Evolutionary conservation across 2,888 invertebrate species (phyloP), one percentile per base, ranked within the genome.

Genomic region (Acanthosoma haemorrhoidale): DNA sequence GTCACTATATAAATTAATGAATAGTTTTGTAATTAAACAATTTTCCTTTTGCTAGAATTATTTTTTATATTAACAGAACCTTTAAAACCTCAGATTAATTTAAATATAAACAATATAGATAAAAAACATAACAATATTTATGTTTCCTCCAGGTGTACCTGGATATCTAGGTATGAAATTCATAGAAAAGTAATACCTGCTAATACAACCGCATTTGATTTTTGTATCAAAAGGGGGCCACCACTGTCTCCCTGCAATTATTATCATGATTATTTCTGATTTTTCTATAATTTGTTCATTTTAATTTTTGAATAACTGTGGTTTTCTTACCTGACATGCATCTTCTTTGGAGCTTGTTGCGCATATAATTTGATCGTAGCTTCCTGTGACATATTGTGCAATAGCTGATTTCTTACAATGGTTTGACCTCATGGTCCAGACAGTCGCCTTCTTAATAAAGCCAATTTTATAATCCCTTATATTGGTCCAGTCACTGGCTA

Each of bases 311-410:
- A 51, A 51, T 51, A 51, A n/a, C 8, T 29, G 5, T n/a, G n/a
- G n/a, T 51, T 51, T 43, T 11, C 51, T 51, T n/a, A 51, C 51
- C 51, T 51, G 51, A n/a, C 51, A 51, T 25, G 51, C 51, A 25
- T 51, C 51, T 25, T 51, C 51, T 25, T 11, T n/a, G 29, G 21
- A 51, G 1, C 51, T n/a, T 25, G 2, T 21, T 25, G 51, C 51
- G 8, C 51, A 51, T 51, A 51, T 51, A n/a, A 51, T 51, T 51
- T 51, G 51, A 3, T n/a, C n/a, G n/a, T 51, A 51, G n/a, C 51
- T 51, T 51, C 25, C 29, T 2, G 51, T 51, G 2, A 51, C 29
- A 51, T 25, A 51, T 25, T n/a, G 21, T n/a, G 51, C 51, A 25
- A n/a, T 51, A 29, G 6, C 51, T 25, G 51, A 51, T n/a, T 51